Percentiles rank a stretch among this genome's conserved stretches.
Evolutionary conservation across 2,113 vertebrate genomes (phyloP).

Genomic region (Takifugu bimaculatus): DNA sequence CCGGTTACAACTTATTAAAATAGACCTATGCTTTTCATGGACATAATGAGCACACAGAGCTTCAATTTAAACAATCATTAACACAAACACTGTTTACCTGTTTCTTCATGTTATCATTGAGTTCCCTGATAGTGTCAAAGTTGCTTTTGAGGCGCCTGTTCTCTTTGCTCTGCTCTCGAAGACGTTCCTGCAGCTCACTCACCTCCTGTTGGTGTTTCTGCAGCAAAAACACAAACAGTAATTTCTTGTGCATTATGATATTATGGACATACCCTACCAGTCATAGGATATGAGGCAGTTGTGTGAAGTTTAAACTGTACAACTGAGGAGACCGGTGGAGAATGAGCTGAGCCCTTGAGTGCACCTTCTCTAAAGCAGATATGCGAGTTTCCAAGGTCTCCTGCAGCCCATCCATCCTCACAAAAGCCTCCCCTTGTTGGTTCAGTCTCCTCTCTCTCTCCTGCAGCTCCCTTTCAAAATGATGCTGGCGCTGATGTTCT

Average conservation of each 20-base stretch:
- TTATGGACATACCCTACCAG: no score
- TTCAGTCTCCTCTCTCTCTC: slow-evolving; percentile 75
- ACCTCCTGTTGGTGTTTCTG: slow-evolving; percentile 81
- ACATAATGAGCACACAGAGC: background rate
- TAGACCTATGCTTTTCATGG: no score
- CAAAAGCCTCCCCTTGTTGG: slow-evolving; percentile 74
- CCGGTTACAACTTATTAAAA: no score
- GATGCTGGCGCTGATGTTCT: slow-evolving; percentile 78
- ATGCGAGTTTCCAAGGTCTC: slow-evolving; percentile 74
- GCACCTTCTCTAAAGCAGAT: slow-evolving; percentile 79
- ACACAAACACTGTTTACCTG: slow-evolving; percentile 67
- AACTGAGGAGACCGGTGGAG: background rate
- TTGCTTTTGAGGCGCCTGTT: slow-evolving; percentile 83
- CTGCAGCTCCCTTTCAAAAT: slow-evolving; percentile 77
- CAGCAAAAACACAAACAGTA: background rate
- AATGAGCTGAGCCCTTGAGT: background rate
- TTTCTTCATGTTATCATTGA: slow-evolving; percentile 84
- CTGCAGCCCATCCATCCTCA: slow-evolving; percentile 74
- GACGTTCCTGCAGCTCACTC: slow-evolving; percentile 73
- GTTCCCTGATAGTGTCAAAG: slow-evolving; percentile 83
- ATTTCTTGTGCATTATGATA: no score
- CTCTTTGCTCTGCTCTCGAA: slow-evolving; percentile 81
- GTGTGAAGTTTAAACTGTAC: background rate
- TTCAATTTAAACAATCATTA: no score
- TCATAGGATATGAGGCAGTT: no score